Evolutionary conservation across 2,113 vertebrate species (phyloP).

Genomic region (Atlantisia rogersi): DNA sequence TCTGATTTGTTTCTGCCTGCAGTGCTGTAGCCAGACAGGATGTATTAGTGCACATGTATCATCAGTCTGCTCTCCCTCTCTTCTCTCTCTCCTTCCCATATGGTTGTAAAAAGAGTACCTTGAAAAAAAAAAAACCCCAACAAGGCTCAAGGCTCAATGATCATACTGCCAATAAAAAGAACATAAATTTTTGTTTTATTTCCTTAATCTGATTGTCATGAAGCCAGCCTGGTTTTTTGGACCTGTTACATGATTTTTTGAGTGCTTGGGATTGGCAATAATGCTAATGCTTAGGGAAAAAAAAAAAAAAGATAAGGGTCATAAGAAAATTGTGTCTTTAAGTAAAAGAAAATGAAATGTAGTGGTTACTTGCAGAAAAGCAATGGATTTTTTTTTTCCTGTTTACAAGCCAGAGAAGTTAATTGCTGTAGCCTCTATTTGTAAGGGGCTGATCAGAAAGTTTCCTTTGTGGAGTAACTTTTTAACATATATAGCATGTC

Average conservation of each 20-base stretch:
- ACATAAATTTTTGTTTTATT: slow-evolving; percentile 56
- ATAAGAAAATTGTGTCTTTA: background rate
- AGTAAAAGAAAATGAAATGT: slow-evolving; percentile 1
- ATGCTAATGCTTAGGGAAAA: background rate
- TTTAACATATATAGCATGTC: background rate
- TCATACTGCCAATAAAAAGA: slow-evolving; percentile 55
- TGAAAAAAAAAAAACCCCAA: background rate
- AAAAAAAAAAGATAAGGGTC: background rate
- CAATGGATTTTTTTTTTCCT: background rate
- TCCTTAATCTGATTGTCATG: slow-evolving; percentile 66
- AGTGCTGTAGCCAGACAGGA: background rate
- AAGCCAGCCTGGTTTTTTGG: slow-evolving; percentile 19
- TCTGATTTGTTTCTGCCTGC: background rate
- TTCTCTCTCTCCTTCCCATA: background rate
- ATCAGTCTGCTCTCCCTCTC: background rate
- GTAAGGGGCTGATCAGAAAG: background rate
- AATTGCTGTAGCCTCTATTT: background rate
- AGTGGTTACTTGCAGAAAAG: background rate
- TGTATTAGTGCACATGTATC: background rate
- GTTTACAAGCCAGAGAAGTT: background rate
- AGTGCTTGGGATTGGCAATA: slow-evolving; percentile 24
- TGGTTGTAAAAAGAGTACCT: slow-evolving; percentile 21
- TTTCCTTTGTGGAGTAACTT: background rate
- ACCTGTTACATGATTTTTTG: slow-evolving; percentile 3
- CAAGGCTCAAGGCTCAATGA: background rate